Evolutionary conservation across 1,140 invertebrate species (phyloP).

Genomic region (Caenorhabditis latens): DNA sequence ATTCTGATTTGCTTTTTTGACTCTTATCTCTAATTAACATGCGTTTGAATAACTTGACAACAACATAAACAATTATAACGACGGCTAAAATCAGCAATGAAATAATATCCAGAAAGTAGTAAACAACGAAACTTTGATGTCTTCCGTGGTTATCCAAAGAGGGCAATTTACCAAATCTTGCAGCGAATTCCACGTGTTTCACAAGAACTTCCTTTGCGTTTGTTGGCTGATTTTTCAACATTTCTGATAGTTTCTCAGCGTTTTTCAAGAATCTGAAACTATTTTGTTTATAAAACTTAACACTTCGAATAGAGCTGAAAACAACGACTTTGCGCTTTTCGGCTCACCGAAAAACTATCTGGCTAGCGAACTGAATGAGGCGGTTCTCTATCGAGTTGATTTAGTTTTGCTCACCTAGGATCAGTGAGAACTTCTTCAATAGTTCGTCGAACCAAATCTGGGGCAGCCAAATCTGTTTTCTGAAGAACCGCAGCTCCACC

Average conservation of each 20-base stretch:
- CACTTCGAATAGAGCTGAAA: not conserved
- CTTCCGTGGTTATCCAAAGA: constrained; percentile 37
- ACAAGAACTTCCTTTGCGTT: constrained; percentile 49
- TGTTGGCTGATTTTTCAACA: constrained; percentile 37
- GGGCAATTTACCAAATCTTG: constrained; percentile 37
- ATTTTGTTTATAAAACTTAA: not conserved
- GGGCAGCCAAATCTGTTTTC: constrained; percentile 57
- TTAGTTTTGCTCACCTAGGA: not conserved
- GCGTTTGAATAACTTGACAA: not conserved
- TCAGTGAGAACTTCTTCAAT: constrained; percentile 47
- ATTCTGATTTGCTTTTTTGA: not conserved
- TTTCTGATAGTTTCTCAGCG: constrained; percentile 29
- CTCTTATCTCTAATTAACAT: not conserved
- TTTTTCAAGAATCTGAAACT: constrained; percentile 36
- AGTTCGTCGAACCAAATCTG: constrained; percentile 39
- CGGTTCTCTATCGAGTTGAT: too few species aligned
- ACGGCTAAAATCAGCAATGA: not conserved
- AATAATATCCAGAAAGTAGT: constrained; percentile 55
- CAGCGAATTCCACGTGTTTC: constrained; percentile 55
- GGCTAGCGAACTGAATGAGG: too few species aligned
- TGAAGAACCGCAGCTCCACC: constrained; percentile 60
- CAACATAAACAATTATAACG: not conserved
- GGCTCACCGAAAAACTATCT: too few species aligned
- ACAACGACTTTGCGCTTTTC: not conserved
- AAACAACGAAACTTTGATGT: constrained; percentile 9